A percentile compares a stretch with the other conserved stretches of the same genome.
These are phyloP conservation scores for Oasisia sp. DNA, from an alignment of 2,888 invertebrate species.

Conservation along the genomic window DNA sequence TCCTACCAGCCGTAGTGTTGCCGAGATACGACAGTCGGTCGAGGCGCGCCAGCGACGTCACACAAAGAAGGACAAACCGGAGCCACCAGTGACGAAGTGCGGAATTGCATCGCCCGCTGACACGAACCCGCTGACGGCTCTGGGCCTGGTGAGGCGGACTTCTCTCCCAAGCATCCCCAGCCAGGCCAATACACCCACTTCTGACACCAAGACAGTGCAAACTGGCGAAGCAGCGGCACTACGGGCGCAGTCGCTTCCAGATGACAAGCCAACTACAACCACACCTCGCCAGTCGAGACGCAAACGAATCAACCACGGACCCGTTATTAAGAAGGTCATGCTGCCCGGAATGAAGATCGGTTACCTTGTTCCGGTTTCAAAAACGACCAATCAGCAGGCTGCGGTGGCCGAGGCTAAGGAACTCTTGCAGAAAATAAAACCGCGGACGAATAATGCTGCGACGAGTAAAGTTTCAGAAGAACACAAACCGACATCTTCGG, in stretches of 20 bases:
- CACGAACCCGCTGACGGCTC: background rate
- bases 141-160: background rate
- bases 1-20: background rate
- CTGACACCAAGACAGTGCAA: background rate
- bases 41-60: background rate
- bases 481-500: background rate
- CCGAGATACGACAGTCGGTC: background rate
- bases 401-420: background rate
- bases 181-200: background rate
- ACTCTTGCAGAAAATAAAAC: background rate
- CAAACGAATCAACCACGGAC: background rate
- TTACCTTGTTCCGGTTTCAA: background rate
- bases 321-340: background rate
- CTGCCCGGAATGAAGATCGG: background rate
- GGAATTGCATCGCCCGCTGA: background rate
- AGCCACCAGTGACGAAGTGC: background rate
- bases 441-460: background rate
- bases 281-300: background rate
- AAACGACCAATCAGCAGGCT: background rate
- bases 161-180: background rate
- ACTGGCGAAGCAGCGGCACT: background rate
- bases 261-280: background rate
- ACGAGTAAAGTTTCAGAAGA: background rate
- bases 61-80: background rate
- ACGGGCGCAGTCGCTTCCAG: background rate